These are phyloP conservation scores for Plagodis dolabraria DNA, from an alignment of 2,888 invertebrate genomes.

Conservation along the genomic window DNA sequence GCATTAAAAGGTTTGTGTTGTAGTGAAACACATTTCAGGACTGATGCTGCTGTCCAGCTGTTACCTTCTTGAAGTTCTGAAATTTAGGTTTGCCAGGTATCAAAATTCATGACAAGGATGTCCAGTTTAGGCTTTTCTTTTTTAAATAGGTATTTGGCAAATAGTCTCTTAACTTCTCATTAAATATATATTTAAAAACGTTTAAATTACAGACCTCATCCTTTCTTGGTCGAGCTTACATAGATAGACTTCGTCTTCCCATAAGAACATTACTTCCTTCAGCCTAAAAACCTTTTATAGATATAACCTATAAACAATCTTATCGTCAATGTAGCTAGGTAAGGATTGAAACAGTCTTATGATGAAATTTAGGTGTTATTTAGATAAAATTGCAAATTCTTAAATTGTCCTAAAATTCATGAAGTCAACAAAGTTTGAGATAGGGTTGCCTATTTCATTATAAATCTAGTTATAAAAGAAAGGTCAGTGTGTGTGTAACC, in stretches of 20 bases:
- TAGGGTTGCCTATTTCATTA: slow-evolving; percentile 15
- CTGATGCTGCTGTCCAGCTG: too few relatives aligned
- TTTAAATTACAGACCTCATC: background rate
- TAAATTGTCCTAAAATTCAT: slow-evolving; percentile 6
- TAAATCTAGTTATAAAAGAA: background rate
- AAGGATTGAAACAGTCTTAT: slow-evolving; percentile 44
- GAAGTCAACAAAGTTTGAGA: slow-evolving; percentile 2
- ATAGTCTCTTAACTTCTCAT: too few relatives aligned
- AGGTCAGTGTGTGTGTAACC: background rate
- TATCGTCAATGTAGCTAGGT: slow-evolving; percentile 26
- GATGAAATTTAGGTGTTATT: slow-evolving; percentile 40
- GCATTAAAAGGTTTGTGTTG: too few relatives aligned
- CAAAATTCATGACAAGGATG: too few relatives aligned
- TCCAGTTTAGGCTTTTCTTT: too few relatives aligned
- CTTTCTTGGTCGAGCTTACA: slow-evolving; percentile 54
- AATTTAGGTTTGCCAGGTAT: too few relatives aligned
- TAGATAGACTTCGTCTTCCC: slow-evolving; percentile 55
- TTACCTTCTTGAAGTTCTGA: too few relatives aligned
- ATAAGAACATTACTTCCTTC: slow-evolving; percentile 23
- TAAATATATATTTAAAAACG: too few relatives aligned
- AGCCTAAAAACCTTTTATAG: slow-evolving; percentile 11
- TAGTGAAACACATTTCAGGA: too few relatives aligned
- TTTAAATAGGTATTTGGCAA: too few relatives aligned
- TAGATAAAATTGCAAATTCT: slow-evolving; percentile 29
- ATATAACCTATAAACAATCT: slow-evolving; percentile 12